Evolutionary conservation across 1,140 invertebrate genomes (phyloP).

Genomic region (honey bee (Apis mellifera)): Amel_HAv3.1 CM009931.2:14023001-14023500

Average conservation of each 20-base stretch:
- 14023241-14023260: background rate
- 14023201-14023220: no score
- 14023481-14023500: no score
- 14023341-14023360: background rate
- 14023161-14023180: background rate
- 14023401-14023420: background rate
- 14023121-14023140: background rate
- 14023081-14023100: background rate
- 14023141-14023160: background rate
- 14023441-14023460: background rate
- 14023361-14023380: background rate
- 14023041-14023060: background rate
- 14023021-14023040: background rate
- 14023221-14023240: no score
- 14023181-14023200: no score
- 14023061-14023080: background rate
- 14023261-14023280: background rate
- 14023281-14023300: background rate
- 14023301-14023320: background rate
- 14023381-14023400: background rate
- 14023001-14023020: background rate
- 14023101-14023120: background rate
- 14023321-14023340: background rate
- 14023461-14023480: background rate
- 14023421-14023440: background rate